phyloP scores from a whole-genome alignment of 2,797 vertebrate genomes.

The Psittacula derbiana region DNA sequence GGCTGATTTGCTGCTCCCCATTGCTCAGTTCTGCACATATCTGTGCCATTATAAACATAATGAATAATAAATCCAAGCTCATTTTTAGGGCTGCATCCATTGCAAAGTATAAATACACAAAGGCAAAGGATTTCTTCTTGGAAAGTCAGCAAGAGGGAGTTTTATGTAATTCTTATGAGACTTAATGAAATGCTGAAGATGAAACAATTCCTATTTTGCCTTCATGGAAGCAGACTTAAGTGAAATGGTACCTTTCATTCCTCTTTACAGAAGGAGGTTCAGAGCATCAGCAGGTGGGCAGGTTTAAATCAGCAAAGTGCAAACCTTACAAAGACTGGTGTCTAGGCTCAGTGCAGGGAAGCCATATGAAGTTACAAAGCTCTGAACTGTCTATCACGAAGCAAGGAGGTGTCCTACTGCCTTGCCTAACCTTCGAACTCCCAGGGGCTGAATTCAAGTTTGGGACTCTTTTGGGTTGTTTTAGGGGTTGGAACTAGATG shows the following conservation, averaged over 20 bases:
- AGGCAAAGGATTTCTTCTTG: slow-evolving; percentile 58
- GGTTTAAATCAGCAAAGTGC: slow-evolving; percentile 44
- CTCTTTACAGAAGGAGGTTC: slow-evolving; percentile 37
- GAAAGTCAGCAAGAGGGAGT: slow-evolving; percentile 30
- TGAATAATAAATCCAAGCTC: slow-evolving; percentile 72
- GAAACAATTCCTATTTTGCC: slow-evolving; percentile 63
- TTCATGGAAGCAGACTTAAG: slow-evolving; percentile 56
- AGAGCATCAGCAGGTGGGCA: slow-evolving; percentile 61
- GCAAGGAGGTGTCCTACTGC: not conserved
- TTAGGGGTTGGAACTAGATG: not conserved
- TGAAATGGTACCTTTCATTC: slow-evolving; percentile 56
- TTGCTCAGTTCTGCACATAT: slow-evolving; percentile 59
- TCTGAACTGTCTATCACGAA: not conserved
- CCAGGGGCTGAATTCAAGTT: not conserved
- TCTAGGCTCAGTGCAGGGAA: not conserved
- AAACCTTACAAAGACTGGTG: not conserved
- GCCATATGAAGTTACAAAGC: not conserved
- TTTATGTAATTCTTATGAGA: slow-evolving; percentile 61
- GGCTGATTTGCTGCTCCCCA: slow-evolving; percentile 51
- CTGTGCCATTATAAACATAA: slow-evolving; percentile 69
- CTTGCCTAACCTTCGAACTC: not conserved
- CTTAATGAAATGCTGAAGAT: slow-evolving; percentile 65
- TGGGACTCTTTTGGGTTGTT: not conserved
- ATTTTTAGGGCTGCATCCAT: slow-evolving; percentile 59
- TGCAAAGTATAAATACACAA: slow-evolving; percentile 57